phyloP scores from a whole-genome alignment of 2,888 invertebrate genomes.

The Galeopsomyia nigrocyanea region DNA sequence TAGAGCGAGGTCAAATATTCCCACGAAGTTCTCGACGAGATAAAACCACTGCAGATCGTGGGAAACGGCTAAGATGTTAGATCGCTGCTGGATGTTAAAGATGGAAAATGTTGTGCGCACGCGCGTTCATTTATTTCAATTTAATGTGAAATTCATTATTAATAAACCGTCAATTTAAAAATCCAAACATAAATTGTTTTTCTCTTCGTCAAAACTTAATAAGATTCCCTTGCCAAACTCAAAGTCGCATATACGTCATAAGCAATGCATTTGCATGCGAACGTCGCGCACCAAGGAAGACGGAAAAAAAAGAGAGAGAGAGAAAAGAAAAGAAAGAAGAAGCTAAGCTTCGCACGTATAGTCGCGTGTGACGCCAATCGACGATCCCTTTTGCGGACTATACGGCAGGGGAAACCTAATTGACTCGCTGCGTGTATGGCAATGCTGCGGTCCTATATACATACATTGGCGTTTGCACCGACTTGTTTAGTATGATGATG shows the following conservation, averaged over 20 bases:
- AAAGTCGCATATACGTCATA: neutral
- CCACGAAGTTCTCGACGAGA: slow-evolving; percentile 20
- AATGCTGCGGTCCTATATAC: slow-evolving; percentile 5
- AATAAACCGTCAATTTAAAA: no score
- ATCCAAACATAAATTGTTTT: no score
- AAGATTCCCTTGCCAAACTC: no score
- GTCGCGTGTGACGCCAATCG: slow-evolving; percentile 47
- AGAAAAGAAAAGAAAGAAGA: slow-evolving; percentile 1
- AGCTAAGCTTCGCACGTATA: no score
- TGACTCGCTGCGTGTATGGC: slow-evolving; percentile 26
- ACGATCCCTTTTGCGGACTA: slow-evolving; percentile 24
- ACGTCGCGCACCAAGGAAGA: slow-evolving; percentile 18
- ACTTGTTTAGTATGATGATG: slow-evolving; percentile 41
- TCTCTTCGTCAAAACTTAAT: no score
- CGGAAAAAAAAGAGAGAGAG: slow-evolving; percentile 17
- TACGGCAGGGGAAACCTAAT: slow-evolving; percentile 29
- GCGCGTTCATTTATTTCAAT: no score
- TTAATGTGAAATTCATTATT: no score
- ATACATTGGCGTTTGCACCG: neutral
- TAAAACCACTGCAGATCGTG: slow-evolving; percentile 29
- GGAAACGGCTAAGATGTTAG: slow-evolving; percentile 9
- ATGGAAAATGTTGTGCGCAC: no score
- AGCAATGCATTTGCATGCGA: slow-evolving; percentile 9
- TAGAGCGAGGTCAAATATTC: neutral
- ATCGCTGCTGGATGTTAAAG: neutral